A percentile compares a stretch with the other conserved stretches of the same genome.
These are phyloP conservation scores for Oceanites oceanicus DNA, from an alignment of 2,113 vertebrate genomes.

Conservation along the genomic window DNA sequence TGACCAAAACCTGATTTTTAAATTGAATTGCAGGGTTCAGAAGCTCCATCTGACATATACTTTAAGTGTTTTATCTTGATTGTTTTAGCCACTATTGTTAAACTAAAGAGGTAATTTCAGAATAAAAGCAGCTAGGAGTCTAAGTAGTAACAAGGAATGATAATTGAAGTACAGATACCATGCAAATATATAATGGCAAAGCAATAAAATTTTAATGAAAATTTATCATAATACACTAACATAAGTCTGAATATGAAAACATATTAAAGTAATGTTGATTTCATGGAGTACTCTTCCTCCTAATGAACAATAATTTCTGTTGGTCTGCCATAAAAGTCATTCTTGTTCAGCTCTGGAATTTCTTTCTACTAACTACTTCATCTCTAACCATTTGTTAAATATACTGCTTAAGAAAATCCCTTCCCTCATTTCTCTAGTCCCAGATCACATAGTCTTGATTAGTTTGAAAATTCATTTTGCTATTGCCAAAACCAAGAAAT, in stretches of 20 bases:
- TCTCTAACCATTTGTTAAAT: neutral
- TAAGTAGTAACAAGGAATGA: neutral
- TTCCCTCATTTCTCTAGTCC: neutral
- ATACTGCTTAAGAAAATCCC: neutral
- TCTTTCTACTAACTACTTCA: neutral
- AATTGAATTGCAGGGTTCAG: neutral
- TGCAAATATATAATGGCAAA: neutral
- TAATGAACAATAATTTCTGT: neutral
- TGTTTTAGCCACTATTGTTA: neutral
- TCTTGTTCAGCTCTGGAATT: neutral
- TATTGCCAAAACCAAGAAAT: neutral
- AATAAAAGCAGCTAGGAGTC: neutral
- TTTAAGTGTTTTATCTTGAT: neutral
- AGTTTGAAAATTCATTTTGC: slow-evolving; percentile 2
- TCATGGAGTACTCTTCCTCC: neutral
- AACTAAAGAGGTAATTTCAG: slow-evolving; percentile 21
- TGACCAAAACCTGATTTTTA: neutral
- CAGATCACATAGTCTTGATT: neutral
- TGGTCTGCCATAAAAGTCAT: neutral
- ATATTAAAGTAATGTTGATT: neutral
- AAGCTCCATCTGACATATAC: neutral
- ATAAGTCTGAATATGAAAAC: neutral
- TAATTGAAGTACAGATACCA: neutral
- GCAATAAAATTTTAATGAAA: neutral
- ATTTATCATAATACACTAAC: neutral